Evolutionary conservation across 2,797 vertebrate genomes (phyloP).

Genomic region (Taenioides sp.): DNA sequence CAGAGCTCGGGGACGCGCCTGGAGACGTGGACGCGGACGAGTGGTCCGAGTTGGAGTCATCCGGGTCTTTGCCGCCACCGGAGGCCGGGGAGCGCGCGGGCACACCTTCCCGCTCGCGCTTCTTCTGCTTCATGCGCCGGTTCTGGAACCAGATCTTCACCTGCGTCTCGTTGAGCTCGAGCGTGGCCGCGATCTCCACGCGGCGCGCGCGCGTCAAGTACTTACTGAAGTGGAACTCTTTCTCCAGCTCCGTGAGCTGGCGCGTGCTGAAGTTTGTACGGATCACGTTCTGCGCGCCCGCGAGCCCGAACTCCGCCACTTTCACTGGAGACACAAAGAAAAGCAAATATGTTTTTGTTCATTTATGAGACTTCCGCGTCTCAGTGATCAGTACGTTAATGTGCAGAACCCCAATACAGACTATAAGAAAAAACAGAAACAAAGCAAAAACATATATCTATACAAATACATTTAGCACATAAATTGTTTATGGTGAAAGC

Average conservation of each 20-base stretch:
- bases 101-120: conserved; percentile 88
- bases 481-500: too few relatives aligned
- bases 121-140: conserved; percentile 97
- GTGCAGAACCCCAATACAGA: too few relatives aligned
- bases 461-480: too few relatives aligned
- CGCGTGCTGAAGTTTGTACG: conserved; percentile 96
- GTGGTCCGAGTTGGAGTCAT: conserved; percentile 84
- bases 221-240: conserved; percentile 98
- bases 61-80: conserved; percentile 75
- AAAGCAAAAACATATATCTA: background rate
- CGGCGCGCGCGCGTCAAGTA: conserved; percentile 92
- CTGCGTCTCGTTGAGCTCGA: conserved; percentile 86
- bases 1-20: conserved; percentile 87
- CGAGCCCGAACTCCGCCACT: conserved; percentile 82
- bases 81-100: conserved; percentile 75
- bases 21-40: conserved; percentile 83
- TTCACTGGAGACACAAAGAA: conserved; percentile 68
- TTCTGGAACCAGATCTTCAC: conserved; percentile 99
- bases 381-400: too few relatives aligned
- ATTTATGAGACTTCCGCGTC: too few relatives aligned
- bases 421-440: background rate
- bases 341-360: background rate
- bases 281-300: conserved; percentile 80
- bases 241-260: conserved; percentile 96
- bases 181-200: conserved; percentile 92